phyloP scores from a whole-genome alignment of 2,888 invertebrate genomes.

The Watsonalla cultraria region DNA sequence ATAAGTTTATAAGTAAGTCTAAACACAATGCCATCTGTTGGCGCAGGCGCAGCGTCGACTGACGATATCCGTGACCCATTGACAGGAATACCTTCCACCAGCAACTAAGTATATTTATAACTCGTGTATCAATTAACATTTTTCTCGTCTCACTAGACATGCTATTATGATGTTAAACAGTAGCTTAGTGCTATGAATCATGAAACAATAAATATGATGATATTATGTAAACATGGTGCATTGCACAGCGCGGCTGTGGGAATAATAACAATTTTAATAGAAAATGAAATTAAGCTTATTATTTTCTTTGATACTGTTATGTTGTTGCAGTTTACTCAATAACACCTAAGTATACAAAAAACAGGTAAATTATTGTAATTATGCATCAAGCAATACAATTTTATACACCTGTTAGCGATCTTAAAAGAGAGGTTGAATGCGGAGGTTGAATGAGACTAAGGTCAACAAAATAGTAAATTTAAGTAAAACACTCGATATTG shows the following conservation, averaged over 20 bases:
- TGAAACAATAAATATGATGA: background rate
- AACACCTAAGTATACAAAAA: no score
- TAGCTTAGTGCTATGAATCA: background rate
- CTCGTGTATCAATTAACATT: slow-evolving; percentile 8
- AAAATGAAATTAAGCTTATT: background rate
- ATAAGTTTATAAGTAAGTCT: slow-evolving; percentile 47
- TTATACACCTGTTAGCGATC: no score
- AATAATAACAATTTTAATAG: no score
- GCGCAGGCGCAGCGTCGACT: slow-evolving; percentile 41
- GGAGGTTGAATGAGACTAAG: background rate
- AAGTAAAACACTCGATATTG: slow-evolving; percentile 4
- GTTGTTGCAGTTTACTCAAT: no score
- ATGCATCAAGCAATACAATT: no score
- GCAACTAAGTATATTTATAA: background rate
- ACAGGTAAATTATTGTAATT: no score
- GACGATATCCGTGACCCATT: slow-evolving; percentile 59
- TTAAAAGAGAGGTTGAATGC: no score
- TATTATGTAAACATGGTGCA: background rate
- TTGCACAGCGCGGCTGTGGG: background rate
- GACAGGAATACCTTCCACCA: slow-evolving; percentile 22
- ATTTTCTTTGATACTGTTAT: no score
- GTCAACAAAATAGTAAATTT: background rate
- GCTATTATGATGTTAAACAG: background rate
- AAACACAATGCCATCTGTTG: slow-evolving; percentile 65
- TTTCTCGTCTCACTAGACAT: slow-evolving; percentile 4